Evolutionary conservation across 2,113 vertebrate species (phyloP).

Genomic region (Takifugu bimaculatus): DNA sequence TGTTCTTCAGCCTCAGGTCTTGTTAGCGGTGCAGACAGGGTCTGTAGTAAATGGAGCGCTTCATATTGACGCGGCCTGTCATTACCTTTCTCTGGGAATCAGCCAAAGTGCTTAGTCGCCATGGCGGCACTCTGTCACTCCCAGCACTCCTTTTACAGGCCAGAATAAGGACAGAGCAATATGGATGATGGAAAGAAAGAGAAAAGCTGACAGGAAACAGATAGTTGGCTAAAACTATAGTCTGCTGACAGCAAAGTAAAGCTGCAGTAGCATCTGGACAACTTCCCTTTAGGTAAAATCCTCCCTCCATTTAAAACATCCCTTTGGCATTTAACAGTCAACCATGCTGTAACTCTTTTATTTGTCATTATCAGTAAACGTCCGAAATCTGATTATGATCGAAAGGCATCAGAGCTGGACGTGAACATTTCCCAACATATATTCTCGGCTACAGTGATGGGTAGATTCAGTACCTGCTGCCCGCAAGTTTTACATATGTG

Average conservation of each 20-base stretch:
- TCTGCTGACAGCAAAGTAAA: conserved; percentile 25
- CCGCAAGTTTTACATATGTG: too few relatives aligned
- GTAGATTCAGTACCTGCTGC: too few relatives aligned
- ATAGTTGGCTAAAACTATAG: conserved; percentile 7
- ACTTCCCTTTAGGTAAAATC: neutral
- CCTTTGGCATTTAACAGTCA: too few relatives aligned
- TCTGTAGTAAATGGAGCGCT: conserved; percentile 54
- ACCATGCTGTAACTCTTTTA: too few relatives aligned
- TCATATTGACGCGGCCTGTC: conserved; percentile 67
- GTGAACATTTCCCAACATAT: too few relatives aligned
- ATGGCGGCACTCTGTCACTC: conserved; percentile 59
- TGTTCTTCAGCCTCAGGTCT: conserved; percentile 51
- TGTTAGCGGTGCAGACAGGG: conserved; percentile 56
- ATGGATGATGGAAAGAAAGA: conserved; percentile 19
- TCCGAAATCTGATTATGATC: too few relatives aligned
- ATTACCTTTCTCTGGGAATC: conserved; percentile 69
- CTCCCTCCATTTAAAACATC: too few relatives aligned
- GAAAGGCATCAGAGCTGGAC: too few relatives aligned
- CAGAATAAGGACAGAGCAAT: conserved; percentile 27
- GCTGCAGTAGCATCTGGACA: neutral
- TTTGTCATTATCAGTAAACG: too few relatives aligned
- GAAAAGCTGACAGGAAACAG: conserved; percentile 22
- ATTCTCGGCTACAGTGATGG: too few relatives aligned
- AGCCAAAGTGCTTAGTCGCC: conserved; percentile 57
- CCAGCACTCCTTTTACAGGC: conserved; percentile 57